phyloP scores from a whole-genome alignment of 2,797 vertebrate species.

The Tamandua tetradactyla region DNA sequence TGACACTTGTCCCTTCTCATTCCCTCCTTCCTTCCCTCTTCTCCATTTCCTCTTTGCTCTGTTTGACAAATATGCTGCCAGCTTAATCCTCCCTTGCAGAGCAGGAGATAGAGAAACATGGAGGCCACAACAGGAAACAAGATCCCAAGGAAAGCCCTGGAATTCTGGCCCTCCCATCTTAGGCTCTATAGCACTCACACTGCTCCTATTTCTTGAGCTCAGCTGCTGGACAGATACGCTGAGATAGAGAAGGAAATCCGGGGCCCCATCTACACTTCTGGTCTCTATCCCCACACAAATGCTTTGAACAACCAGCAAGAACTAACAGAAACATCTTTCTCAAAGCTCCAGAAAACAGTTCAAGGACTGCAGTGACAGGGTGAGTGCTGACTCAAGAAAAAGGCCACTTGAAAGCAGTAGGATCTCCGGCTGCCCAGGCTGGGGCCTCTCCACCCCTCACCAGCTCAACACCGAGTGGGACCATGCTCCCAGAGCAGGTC shows the following conservation, averaged over 20 bases:
- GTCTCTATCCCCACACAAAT: too few species aligned
- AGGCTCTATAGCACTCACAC: fast-evolving
- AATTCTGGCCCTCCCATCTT: background rate
- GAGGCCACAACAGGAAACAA: fast-evolving
- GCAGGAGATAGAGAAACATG: background rate
- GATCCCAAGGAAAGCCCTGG: background rate
- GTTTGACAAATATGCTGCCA: background rate
- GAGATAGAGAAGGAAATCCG: background rate
- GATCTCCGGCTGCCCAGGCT: too few species aligned
- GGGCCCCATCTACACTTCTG: too few species aligned
- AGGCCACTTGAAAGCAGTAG: too few species aligned
- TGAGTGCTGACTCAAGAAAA: too few species aligned
- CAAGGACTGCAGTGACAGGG: too few species aligned
- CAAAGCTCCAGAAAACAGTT: too few species aligned
- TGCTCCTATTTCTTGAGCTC: background rate
- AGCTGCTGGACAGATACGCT: background rate
- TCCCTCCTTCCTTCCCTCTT: background rate
- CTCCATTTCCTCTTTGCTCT: background rate
- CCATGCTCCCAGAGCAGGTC: too few species aligned
- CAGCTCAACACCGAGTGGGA: too few species aligned
- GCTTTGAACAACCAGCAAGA: too few species aligned
- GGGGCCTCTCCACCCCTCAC: too few species aligned
- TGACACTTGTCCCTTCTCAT: background rate
- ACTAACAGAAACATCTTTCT: too few species aligned
- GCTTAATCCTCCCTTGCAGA: background rate